Conservation (phyloP, 2,888 invertebrate genomes). For the Microctonus brassicae region DNA sequence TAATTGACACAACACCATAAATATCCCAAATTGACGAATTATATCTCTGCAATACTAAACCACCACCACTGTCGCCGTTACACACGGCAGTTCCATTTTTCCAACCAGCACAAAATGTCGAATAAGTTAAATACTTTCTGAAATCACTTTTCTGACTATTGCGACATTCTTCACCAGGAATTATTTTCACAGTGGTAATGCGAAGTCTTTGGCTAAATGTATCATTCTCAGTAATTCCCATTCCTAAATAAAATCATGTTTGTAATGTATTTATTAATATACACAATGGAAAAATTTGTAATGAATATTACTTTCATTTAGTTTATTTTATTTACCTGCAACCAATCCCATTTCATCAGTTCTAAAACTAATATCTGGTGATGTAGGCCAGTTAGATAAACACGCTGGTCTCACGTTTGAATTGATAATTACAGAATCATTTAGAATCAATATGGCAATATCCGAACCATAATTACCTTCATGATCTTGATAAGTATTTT, state of each 20-base stretch:
- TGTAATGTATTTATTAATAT: too few relatives aligned
- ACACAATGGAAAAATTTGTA: too few relatives aligned
- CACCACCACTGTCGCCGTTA: slow-evolving; percentile 78
- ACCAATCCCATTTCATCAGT: slow-evolving; percentile 51
- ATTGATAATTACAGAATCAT: slow-evolving; percentile 66
- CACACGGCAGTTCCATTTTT: slow-evolving; percentile 74
- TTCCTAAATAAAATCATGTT: slow-evolving; percentile 65
- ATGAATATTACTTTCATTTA: too few relatives aligned
- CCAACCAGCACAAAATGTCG: slow-evolving; percentile 77
- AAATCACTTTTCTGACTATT: slow-evolving; percentile 71
- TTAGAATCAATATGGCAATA: slow-evolving; percentile 71
- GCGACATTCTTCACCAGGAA: slow-evolving; percentile 72
- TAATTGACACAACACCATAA: slow-evolving; percentile 71
- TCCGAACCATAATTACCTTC: slow-evolving; percentile 73
- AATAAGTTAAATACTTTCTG: slow-evolving; percentile 72
- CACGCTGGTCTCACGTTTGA: slow-evolving; percentile 72
- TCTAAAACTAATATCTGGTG: slow-evolving; percentile 42
- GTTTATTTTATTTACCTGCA: slow-evolving; percentile 45
- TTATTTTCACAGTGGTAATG: slow-evolving; percentile 71
- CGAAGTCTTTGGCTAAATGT: slow-evolving; percentile 71
- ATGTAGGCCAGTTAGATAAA: slow-evolving; percentile 63
- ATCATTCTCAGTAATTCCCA: slow-evolving; percentile 75
- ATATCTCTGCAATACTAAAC: slow-evolving; percentile 67
- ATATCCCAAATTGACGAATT: slow-evolving; percentile 62
- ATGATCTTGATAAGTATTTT: slow-evolving; percentile 71